phyloP scores from a whole-genome alignment of 92 coral and sea anemone genomes.

The Scolanthus callimorphus region DNA sequence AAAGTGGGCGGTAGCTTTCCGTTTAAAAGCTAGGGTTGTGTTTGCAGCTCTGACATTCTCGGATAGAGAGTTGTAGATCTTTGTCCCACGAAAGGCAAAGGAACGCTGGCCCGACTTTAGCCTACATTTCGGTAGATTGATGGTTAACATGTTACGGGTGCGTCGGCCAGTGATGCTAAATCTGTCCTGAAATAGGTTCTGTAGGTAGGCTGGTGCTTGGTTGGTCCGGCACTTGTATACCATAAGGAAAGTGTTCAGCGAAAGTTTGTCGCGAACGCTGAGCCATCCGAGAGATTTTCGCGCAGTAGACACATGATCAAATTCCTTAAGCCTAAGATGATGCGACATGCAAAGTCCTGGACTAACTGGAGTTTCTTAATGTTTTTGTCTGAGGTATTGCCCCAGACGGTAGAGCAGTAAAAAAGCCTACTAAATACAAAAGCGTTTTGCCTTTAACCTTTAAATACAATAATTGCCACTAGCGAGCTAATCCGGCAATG shows the following conservation, averaged over 20 bases:
- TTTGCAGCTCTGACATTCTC: background rate
- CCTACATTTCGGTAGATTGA: slow-evolving; percentile 32
- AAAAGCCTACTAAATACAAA: slow-evolving; percentile 15
- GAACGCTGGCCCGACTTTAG: slow-evolving; percentile 31
- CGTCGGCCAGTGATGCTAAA: slow-evolving; percentile 7
- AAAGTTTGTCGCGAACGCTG: slow-evolving; percentile 1
- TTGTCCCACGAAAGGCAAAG: slow-evolving; percentile 26
- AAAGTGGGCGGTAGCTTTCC: too few relatives aligned
- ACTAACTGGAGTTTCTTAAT: slow-evolving; percentile 26
- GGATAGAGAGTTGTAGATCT: slow-evolving; percentile 7
- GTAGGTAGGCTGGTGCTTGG: background rate
- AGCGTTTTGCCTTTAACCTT: too few relatives aligned
- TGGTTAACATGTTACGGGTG: slow-evolving; percentile 12
- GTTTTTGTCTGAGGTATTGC: slow-evolving; percentile 16
- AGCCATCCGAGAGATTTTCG: slow-evolving; percentile 21
- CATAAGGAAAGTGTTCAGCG: background rate
- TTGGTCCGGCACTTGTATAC: background rate
- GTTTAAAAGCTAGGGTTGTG: too few relatives aligned
- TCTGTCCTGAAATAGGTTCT: background rate
- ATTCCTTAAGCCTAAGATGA: slow-evolving; percentile 32
- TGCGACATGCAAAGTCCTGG: slow-evolving; percentile 24
- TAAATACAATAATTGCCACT: too few relatives aligned
- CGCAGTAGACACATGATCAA: slow-evolving; percentile 18
- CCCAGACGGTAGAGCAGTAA: slow-evolving; percentile 37
- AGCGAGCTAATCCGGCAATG: too few relatives aligned